These are phyloP conservation scores for Rhinichthys osculus DNA, from an alignment of 2,797 vertebrate species.

Conservation along the genomic window DNA sequence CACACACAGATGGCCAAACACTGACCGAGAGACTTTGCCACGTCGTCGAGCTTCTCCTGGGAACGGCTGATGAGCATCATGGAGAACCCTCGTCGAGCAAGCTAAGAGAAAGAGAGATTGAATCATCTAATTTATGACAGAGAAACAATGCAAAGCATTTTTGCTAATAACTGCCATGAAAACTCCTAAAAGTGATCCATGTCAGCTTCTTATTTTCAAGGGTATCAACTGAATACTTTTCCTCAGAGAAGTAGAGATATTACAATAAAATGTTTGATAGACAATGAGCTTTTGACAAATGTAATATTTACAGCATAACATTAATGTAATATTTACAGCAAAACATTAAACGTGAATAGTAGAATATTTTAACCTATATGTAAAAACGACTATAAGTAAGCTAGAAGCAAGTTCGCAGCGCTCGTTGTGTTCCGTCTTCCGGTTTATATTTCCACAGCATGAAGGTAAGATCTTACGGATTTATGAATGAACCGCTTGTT, in stretches of 20 bases:
- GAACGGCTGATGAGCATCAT: slow-evolving; percentile 93
- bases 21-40: slow-evolving; percentile 88
- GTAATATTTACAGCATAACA: neutral
- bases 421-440: no score
- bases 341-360: no score
- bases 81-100: slow-evolving; percentile 89
- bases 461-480: no score
- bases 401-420: neutral
- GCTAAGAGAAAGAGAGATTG: slow-evolving; percentile 72
- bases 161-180: neutral
- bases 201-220: neutral
- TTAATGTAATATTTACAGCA: neutral
- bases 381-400: neutral
- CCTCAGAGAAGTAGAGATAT: neutral
- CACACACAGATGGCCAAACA: slow-evolving; percentile 42
- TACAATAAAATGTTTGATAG: neutral
- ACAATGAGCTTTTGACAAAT: neutral
- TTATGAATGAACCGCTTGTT: no score
- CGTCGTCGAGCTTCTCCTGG: slow-evolving; percentile 90
- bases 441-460: no score
- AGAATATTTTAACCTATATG: neutral
- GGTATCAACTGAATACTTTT: neutral
- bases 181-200: neutral
- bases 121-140: neutral
- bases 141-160: neutral